Base-by-base conservation (phyloP, 2,797 vertebrate species). In the Melanotaenia maccullochi region DNA sequence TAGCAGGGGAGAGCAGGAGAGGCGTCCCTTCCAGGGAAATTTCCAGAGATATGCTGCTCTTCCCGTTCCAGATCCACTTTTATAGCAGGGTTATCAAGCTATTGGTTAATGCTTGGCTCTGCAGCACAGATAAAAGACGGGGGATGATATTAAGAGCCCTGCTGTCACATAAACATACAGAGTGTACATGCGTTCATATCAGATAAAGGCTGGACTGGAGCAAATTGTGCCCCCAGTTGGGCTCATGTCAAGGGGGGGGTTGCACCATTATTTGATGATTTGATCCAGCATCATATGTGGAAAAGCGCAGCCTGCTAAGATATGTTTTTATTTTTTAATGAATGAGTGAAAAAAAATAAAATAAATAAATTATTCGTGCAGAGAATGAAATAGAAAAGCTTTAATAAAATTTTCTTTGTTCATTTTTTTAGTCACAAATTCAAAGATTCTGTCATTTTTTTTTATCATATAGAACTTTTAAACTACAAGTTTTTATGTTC, bases 61-160 rank as follows among this genome's bases (percentile, higher is more conserved):
- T 84, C 84, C 71, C 58, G 61, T 68, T 78, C 35, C 20, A 76
- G 66, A 86, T 81, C 75, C 60, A 70, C 68, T 87, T 94, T 94
- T 93, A 94, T 85, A 88, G 89, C 90, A 67, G 85, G 75, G 88
- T 87, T 90, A 93, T 92, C 86, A 90, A 76, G 85, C 82, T 85
- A 89, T 90, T 87, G 90, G 89, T 92, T 90, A 90, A 92, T 88
- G 84, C 84, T 87, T 76, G 85, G 81, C 85, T 80, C 79, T 79
- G 80, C 75, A 68, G 79, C 69, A 16, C 75, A 89, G 90, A 93
- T 93, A 93, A 90, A 92, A 78, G 44, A 57, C 61, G 76, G 24
- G 78, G 52, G 68, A 69, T 2, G 40, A 22, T 68, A 85, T 82
- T 78, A 78, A 75, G 85, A 75, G 82, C 62, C 65, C 73, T 83